Evolutionary conservation across 1,140 invertebrate species (phyloP), one percentile per base, ranked within the genome.

Genomic region (Atta texana): DNA sequence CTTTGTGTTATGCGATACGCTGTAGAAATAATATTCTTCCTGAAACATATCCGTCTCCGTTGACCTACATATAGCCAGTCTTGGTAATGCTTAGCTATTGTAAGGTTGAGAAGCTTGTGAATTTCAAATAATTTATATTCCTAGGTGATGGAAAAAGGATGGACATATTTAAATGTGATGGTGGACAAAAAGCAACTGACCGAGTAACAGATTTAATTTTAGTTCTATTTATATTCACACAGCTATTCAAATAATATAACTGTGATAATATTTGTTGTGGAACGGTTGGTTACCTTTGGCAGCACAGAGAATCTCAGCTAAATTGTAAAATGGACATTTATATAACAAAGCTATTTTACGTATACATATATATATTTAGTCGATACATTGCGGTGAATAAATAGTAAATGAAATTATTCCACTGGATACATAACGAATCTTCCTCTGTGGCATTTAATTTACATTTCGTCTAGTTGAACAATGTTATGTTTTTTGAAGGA

Each of bases 321-420:
- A 80, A 69, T 49, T 39, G 31, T 55, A 24, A 28, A 57, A 71
- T 34, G 18, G n/a, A 71, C 21, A 14, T 59, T 49, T 53, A 16
- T 49, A 4, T 57, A 28, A 78, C 44, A 16, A 5, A 18, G 1
- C 18, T 53, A 51, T 24, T 55, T 31, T 14, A 21, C 18, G 28
- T 18, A 24, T 16, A 57, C n/a, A 21, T 55, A 55, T 55, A 55
- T 28, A 28, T 28, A 28, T 66, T 53, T 21, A 31, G 77, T 24
- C 64, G 77, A 80, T 69, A n/a, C 21, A 71, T 69, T 71, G 21
- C 51, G 34, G n/a, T 71, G 49, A 16, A 24, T 81, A 71, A 81
- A 34, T 68, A 81, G 34, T 21, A 72, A 49, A 59, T 74, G 53
- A 74, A 59, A 82, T 82, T 82, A 74, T 82, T 72, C 66, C 51